A percentile compares a stretch with the other conserved stretches of the same genome.
These are phyloP conservation scores for Petromus typicus DNA, from an alignment of 2,113 vertebrate genomes.

Conservation along the genomic window DNA sequence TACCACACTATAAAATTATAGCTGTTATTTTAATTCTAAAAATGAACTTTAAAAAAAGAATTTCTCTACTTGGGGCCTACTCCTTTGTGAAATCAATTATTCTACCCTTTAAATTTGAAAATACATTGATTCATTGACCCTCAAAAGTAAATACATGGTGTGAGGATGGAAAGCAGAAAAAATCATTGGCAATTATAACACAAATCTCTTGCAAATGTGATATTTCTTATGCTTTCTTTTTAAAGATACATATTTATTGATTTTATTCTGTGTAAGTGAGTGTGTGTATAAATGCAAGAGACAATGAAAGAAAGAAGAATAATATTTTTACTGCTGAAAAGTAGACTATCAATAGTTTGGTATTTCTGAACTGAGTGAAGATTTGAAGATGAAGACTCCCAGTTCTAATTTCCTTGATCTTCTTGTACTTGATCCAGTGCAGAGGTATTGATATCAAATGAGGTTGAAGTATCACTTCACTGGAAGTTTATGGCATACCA, in stretches of 20 bases:
- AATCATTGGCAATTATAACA: not conserved
- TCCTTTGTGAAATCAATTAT: constrained; percentile 39
- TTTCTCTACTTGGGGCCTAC: not conserved
- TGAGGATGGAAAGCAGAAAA: not conserved
- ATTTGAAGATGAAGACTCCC: not conserved
- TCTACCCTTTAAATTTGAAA: constrained; percentile 14
- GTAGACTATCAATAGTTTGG: not conserved
- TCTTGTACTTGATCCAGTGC: not conserved
- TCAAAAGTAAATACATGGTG: not conserved
- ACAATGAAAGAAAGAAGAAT: not conserved
- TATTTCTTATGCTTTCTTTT: not conserved
- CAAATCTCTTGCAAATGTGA: not conserved
- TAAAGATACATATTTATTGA: not conserved
- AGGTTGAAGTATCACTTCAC: not conserved
- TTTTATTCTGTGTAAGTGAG: not conserved
- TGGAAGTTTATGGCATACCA: not conserved
- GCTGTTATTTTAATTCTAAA: not conserved
- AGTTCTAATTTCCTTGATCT: not conserved
- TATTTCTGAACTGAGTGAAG: not conserved
- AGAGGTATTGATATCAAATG: not conserved
- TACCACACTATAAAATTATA: not conserved
- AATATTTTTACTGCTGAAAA: not conserved
- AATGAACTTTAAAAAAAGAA: not conserved
- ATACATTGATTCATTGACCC: not conserved
- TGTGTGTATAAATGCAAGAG: not conserved